Evolutionary conservation across 1,140 invertebrate genomes (phyloP).

Genomic region (Schlechtendalia chinensis): DNA sequence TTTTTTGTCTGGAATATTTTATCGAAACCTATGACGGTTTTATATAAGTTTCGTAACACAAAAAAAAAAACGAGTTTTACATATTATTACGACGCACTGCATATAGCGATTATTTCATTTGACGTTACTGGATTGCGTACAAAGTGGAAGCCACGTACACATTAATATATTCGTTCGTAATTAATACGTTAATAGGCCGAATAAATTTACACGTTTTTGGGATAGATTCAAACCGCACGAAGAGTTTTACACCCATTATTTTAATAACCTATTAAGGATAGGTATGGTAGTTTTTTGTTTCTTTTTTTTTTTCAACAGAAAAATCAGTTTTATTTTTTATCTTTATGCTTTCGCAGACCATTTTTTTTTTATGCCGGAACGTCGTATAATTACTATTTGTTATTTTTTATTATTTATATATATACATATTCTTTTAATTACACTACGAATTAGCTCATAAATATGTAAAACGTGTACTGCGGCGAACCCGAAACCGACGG

Average conservation of each 20-base stretch:
- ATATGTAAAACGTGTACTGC: conserved; percentile 1
- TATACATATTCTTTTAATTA: not conserved
- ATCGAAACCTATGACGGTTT: too few species aligned
- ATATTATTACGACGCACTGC: too few species aligned
- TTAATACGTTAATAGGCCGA: not conserved
- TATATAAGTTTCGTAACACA: too few species aligned
- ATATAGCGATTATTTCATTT: too few species aligned
- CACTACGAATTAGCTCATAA: conserved; percentile 27
- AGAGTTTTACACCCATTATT: not conserved
- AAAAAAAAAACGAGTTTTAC: too few species aligned
- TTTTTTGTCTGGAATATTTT: too few species aligned
- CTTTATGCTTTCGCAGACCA: not conserved
- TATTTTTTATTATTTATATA: not conserved
- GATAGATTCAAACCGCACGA: not conserved
- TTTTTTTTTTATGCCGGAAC: not conserved
- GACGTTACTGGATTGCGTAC: too few species aligned
- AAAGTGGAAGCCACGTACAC: too few species aligned
- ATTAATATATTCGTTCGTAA: not conserved
- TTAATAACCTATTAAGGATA: not conserved
- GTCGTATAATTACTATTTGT: conserved; percentile 6
- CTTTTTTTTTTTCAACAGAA: not conserved
- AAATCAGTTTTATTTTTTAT: conserved; percentile 1
- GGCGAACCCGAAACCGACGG: too few species aligned
- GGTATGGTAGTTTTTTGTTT: not conserved
- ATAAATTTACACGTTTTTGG: not conserved